Percentiles rank a stretch among this genome's conserved stretches.
Evolutionary conservation across 2,888 invertebrate genomes (phyloP).

Genomic region (Cordilura impudica): DNA sequence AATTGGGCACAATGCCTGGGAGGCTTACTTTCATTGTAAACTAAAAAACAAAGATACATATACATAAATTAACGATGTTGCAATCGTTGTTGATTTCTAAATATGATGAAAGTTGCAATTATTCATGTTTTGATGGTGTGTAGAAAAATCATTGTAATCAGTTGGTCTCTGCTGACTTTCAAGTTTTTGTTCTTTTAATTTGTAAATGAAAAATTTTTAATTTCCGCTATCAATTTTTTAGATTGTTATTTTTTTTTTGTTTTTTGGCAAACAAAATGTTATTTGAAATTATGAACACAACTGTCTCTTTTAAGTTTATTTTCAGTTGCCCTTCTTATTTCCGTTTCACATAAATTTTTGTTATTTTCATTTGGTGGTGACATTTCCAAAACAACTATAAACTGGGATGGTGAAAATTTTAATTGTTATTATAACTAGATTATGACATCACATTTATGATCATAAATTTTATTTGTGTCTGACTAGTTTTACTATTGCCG

Average conservation of each 20-base stretch:
- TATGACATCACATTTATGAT: conserved; percentile 56
- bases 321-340: conserved; percentile 50
- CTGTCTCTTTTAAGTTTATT: conserved; percentile 35
- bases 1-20: too few species aligned
- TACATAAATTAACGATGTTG: too few species aligned
- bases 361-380: conserved; percentile 57
- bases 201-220: conserved; percentile 45
- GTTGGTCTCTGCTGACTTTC: too few species aligned
- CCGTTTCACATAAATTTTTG: conserved; percentile 58
- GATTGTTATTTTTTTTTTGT: not conserved
- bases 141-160: too few species aligned
- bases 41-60: too few species aligned
- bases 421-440: conserved; percentile 66
- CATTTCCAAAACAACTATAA: conserved; percentile 49
- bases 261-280: conserved; percentile 48
- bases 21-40: too few species aligned
- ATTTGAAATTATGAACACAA: conserved; percentile 5
- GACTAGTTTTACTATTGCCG: not conserved
- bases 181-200: conserved; percentile 36
- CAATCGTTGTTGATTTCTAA: too few species aligned
- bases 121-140: too few species aligned
- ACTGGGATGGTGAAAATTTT: conserved; percentile 40
- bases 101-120: too few species aligned
- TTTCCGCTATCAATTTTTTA: conserved; percentile 53
- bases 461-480: conserved; percentile 38